phyloP scores from a whole-genome alignment of 2,797 vertebrate genomes.

The Amblyopsis hoosieri region DNA sequence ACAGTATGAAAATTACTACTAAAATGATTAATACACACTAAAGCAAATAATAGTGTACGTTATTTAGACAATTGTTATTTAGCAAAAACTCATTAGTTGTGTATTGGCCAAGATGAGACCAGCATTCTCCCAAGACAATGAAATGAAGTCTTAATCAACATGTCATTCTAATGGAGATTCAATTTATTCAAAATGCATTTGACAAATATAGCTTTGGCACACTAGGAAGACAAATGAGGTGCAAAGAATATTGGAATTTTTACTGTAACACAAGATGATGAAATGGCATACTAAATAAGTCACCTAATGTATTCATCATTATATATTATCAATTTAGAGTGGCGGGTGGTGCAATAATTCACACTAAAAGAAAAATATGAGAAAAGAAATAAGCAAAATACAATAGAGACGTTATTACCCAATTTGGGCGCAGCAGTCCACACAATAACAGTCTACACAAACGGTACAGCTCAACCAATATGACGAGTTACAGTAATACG shows the following conservation, averaged over 20 bases:
- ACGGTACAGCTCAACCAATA: no score
- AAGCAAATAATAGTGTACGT: slow-evolving; percentile 41
- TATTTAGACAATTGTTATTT: slow-evolving; percentile 27
- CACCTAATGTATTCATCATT: slow-evolving; percentile 11
- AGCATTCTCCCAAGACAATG: slow-evolving; percentile 14
- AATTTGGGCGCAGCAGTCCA: background rate
- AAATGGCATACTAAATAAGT: slow-evolving; percentile 19
- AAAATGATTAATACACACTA: slow-evolving; percentile 23
- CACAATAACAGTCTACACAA: no score
- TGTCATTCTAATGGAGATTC: slow-evolving; percentile 41
- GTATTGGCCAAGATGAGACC: slow-evolving; percentile 18
- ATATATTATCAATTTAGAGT: slow-evolving; percentile 16
- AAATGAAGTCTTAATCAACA: slow-evolving; percentile 51
- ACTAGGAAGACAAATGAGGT: slow-evolving; percentile 45
- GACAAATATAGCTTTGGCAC: slow-evolving; percentile 55
- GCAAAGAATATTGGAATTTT: slow-evolving; percentile 18
- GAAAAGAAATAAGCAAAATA: background rate
- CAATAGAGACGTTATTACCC: background rate
- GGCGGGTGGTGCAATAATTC: background rate
- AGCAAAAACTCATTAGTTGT: slow-evolving; percentile 30
- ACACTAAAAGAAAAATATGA: background rate
- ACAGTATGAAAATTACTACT: slow-evolving; percentile 35
- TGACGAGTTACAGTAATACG: background rate
- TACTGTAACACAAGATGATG: slow-evolving; percentile 15
- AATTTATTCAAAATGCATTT: slow-evolving; percentile 46